Conservation (phyloP, 2,888 invertebrate species). For the Corythucha ciliata region DNA sequence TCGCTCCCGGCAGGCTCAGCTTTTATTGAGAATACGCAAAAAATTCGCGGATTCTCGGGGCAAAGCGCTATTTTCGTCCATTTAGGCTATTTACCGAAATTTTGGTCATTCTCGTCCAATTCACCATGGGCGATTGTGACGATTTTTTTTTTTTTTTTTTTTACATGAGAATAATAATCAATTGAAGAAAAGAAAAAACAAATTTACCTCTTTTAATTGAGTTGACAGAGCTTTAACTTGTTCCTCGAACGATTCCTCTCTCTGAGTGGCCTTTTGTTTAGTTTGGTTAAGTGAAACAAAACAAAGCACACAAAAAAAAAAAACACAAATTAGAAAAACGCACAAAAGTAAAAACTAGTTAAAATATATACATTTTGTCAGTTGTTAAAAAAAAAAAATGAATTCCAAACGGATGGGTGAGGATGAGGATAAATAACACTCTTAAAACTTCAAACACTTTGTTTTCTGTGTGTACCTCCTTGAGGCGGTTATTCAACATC, state of each 20-base stretch:
- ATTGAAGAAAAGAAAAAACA: neutral
- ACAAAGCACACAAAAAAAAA: conserved; percentile 30
- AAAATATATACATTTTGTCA: conserved; percentile 16
- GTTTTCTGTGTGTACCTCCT: conserved; percentile 71
- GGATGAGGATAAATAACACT: conserved; percentile 1
- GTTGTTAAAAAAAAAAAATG: conserved; percentile 41
- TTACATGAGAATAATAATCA: neutral
- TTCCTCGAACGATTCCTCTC: conserved; percentile 87
- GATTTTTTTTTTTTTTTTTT: too few relatives aligned
- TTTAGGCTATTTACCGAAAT: too few relatives aligned
- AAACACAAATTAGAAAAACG: conserved; percentile 27
- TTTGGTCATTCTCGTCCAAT: too few relatives aligned
- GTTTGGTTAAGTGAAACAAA: conserved; percentile 37
- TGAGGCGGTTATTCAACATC: conserved; percentile 95
- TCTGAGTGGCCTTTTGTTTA: conserved; percentile 74
- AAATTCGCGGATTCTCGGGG: neutral
- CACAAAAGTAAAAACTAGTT: conserved; percentile 19
- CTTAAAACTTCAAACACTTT: conserved; percentile 1
- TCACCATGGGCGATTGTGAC: too few relatives aligned
- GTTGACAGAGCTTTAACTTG: conserved; percentile 83
- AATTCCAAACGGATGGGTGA: conserved; percentile 36
- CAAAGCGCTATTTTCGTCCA: neutral
- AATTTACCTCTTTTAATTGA: conserved; percentile 82
- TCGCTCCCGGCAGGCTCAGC: too few relatives aligned
- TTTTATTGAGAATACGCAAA: too few relatives aligned